These are phyloP conservation scores for Cheilosia impressa DNA, from an alignment of 2,888 invertebrate species.

Conservation along the genomic window DNA sequence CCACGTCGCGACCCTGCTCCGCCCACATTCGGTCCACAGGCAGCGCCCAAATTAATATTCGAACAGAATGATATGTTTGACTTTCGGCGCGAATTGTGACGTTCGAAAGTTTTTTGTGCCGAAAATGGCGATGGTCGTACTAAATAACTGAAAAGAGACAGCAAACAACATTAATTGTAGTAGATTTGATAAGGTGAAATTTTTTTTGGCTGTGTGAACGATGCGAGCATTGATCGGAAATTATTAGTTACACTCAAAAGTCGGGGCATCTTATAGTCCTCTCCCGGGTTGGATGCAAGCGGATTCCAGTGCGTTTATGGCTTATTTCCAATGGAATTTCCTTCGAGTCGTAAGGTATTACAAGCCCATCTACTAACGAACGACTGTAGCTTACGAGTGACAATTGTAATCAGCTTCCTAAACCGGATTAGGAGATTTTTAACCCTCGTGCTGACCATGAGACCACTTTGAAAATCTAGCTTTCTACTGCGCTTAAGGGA, in stretches of 20 bases:
- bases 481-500: too few species aligned
- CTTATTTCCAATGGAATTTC: not conserved
- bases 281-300: not conserved
- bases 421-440: too few species aligned
- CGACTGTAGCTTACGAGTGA: conserved; percentile 14
- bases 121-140: conserved; percentile 97
- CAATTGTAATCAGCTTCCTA: not conserved
- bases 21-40: conserved; percentile 84
- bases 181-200: not conserved
- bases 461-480: too few species aligned
- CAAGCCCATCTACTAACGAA: conserved; percentile 11
- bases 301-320: not conserved
- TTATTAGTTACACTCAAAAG: not conserved
- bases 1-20: conserved; percentile 88
- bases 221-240: conserved; percentile 26
- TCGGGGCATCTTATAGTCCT: not conserved
- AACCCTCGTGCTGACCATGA: too few species aligned
- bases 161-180: conserved; percentile 12
- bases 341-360: conserved; percentile 14
- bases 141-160: conserved; percentile 88
- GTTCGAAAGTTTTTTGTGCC: conserved; percentile 96
- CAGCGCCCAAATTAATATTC: conserved; percentile 88
- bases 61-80: conserved; percentile 96
- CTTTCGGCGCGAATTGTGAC: conserved; percentile 95
- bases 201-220: not conserved